Base-by-base conservation (phyloP, 2,797 vertebrate species). In the Eidolon dupreanum region DNA sequence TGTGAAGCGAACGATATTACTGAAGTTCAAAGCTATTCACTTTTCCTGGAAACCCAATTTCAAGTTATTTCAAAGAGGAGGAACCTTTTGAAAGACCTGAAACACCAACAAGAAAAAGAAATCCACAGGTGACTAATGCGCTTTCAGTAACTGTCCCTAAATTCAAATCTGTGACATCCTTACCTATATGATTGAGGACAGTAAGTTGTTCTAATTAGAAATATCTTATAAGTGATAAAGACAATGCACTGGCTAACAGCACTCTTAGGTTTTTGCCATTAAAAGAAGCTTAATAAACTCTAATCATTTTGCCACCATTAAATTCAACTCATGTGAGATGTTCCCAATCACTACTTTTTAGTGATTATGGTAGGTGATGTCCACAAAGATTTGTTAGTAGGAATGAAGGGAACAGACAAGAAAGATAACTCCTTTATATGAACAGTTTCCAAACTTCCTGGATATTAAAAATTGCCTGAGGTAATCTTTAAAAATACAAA, bases 131-230 rank as follows among this genome's bases (percentile, higher is more conserved):
- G 46, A 83, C 11, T 36, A 68, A 49, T 15, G 17, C 61, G 33
- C 20, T 95, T 82, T 92, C 36, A 57, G 51, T 49, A 74, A 51
- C 24, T 61, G 28, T 61, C 31, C 36, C 53, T 31, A 75, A 77
- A 92, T 51, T 83, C 26, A 77, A 95, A 91, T 93, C 36, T 57
- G 46, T 28, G 36, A 8, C 46, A 63, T 57, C 3, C n/a, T 20
- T n/a, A 20, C 0, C 1, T 65, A 66, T 46, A 78, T 95, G 46
- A 95, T 36, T 43, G 57, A 94, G 61, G 68, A 79, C 1, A 79
- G 24, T 88, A 85, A 95, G 91, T 66, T 88, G n/a, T 83, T 93
- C 94, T 88, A 90, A 95, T 94, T 94, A 92, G 20, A 95, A 95
- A 88, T 94, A 94, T 33, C 61, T 92, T 51, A 7, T 55, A 92